Percentiles rank a stretch among this genome's conserved stretches.
Conservation (phyloP, 2,888 invertebrate species). For the Trilocha varians region DNA sequence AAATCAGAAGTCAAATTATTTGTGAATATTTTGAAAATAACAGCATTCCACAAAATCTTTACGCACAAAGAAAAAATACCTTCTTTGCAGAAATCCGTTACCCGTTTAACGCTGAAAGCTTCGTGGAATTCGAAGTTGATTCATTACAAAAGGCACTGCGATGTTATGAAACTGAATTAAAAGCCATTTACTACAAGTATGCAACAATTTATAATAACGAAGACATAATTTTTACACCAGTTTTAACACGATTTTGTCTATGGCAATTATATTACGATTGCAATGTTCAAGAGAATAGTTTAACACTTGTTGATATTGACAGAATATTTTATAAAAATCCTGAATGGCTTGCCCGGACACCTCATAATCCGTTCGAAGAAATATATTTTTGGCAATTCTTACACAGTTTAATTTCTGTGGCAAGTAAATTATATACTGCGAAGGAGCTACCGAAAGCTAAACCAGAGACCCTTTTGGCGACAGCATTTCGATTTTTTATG, state of each 20-base stretch:
- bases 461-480: conserved; percentile 63
- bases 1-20: conserved; percentile 35
- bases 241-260: conserved; percentile 68
- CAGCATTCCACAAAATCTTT: conserved; percentile 17
- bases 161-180: conserved; percentile 59
- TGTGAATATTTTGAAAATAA: conserved; percentile 44
- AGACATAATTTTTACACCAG: conserved; percentile 43
- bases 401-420: conserved; percentile 67
- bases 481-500: conserved; percentile 68
- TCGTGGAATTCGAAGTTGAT: conserved; percentile 52
- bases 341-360: conserved; percentile 50
- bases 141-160: conserved; percentile 57
- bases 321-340: conserved; percentile 57
- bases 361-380: conserved; percentile 73
- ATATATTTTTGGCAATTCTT: conserved; percentile 77
- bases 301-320: conserved; percentile 69
- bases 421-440: conserved; percentile 59
- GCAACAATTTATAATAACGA: conserved; percentile 56
- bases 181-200: conserved; percentile 66
- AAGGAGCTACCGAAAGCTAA: conserved; percentile 36
- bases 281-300: conserved; percentile 55
- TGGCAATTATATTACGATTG: conserved; percentile 77
- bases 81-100: conserved; percentile 6
- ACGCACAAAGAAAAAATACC: conserved; percentile 14
- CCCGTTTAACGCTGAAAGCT: conserved; percentile 22